These are phyloP conservation scores for Oryzias javanicus DNA, from an alignment of 2,113 vertebrate species.

Conservation along the genomic window DNA sequence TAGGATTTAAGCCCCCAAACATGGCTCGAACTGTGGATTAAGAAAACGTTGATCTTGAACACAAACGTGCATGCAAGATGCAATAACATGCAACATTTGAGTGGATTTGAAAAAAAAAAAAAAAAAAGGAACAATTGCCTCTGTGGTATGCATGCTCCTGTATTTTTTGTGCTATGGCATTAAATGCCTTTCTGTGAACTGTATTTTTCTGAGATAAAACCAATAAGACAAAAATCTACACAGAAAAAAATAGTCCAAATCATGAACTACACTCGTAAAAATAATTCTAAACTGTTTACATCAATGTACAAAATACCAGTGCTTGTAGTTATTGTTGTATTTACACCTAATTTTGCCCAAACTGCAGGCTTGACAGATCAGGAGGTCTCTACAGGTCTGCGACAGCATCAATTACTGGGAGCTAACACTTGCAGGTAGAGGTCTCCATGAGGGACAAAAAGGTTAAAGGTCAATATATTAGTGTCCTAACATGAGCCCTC, in stretches of 20 bases:
- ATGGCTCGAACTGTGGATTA: too few species aligned
- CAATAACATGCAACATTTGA: not conserved
- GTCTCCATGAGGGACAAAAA: conserved; percentile 21
- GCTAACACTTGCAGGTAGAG: conserved; percentile 37
- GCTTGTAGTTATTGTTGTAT: conserved; percentile 9
- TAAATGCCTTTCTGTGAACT: not conserved
- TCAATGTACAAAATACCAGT: conserved; percentile 25
- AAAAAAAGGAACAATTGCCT: conserved; percentile 22
- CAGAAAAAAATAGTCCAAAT: not conserved
- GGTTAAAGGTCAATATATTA: conserved; percentile 14
- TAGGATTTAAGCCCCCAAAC: conserved; percentile 19
- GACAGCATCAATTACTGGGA: conserved; percentile 12
- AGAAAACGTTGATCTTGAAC: conserved; percentile 23
- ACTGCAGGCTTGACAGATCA: conserved; percentile 15
- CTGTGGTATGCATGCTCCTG: conserved; percentile 75
- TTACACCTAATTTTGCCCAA: conserved; percentile 40
- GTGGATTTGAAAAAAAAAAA: conserved; percentile 1
- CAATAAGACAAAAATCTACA: conserved; percentile 3
- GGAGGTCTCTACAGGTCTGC: conserved; percentile 20
- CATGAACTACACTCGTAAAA: conserved; percentile 28
- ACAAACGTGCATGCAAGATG: not conserved
- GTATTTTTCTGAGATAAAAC: not conserved
- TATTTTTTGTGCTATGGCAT: conserved; percentile 18
- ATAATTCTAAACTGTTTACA: conserved; percentile 40
- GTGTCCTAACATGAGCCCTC: conserved; percentile 38